Conservation (phyloP, 2,888 invertebrate genomes). For the Ariolimax columbianus region DNA sequence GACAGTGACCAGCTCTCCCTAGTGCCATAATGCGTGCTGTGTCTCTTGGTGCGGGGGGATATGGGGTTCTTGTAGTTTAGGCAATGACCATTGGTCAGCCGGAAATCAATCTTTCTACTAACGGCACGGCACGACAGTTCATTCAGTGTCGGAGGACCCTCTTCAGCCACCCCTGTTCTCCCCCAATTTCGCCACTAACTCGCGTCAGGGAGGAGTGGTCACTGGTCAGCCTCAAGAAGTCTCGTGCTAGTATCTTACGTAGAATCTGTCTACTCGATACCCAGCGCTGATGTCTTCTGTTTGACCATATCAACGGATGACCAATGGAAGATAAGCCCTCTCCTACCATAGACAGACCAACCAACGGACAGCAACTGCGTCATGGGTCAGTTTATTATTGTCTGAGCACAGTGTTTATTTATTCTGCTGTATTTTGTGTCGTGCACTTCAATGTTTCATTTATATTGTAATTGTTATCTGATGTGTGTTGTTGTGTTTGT, state of each 20-base stretch:
- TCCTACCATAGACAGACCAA: neutral
- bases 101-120: neutral
- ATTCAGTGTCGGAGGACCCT: neutral
- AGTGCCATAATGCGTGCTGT: no score
- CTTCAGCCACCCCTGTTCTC: neutral
- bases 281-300: slow-evolving; percentile 6
- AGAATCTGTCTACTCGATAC: slow-evolving; percentile 7
- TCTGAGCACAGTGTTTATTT: no score
- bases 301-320: slow-evolving; percentile 7
- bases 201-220: neutral
- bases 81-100: slow-evolving; percentile 30
- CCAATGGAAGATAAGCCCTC: slow-evolving; percentile 31
- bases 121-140: neutral
- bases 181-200: neutral
- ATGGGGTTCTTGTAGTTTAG: neutral
- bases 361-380: neutral
- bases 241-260: neutral
- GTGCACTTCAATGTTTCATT: no score
- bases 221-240: slow-evolving; percentile 9
- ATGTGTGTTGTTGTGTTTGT: no score
- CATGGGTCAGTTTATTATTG: neutral
- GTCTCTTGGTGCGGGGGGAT: no score
- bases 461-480: no score
- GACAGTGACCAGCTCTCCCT: no score
- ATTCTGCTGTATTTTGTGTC: no score